Evolutionary conservation across 1,140 invertebrate species (phyloP).

Genomic region (Pseudachorutes palmiensis): DNA sequence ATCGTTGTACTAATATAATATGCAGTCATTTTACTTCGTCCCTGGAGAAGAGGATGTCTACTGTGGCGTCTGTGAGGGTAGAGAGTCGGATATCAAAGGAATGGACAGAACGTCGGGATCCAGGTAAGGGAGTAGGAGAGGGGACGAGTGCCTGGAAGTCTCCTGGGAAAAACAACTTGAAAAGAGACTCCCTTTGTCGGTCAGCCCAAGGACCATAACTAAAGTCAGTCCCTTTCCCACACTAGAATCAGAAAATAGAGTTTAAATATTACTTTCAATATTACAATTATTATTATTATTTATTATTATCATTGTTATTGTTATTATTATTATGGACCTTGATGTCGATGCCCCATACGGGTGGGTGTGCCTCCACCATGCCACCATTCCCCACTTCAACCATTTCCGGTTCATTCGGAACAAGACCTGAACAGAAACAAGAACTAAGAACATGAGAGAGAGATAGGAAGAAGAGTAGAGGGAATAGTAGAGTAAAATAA

Average conservation of each 20-base stretch:
- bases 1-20: too few species aligned
- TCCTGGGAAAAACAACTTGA: conserved; percentile 92
- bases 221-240: conserved; percentile 93
- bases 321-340: too few species aligned
- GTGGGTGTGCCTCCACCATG: conserved; percentile 79
- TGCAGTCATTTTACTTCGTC: conserved; percentile 66
- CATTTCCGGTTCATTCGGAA: conserved; percentile 79
- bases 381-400: conserved; percentile 87
- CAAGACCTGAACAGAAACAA: conserved; percentile 52
- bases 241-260: conserved; percentile 44
- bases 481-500: conserved; percentile 10
- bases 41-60: conserved; percentile 93
- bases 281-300: too few species aligned
- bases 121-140: conserved; percentile 68
- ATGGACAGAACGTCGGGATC: conserved; percentile 77
- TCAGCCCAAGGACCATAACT: conserved; percentile 98
- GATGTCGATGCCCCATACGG: conserved; percentile 89
- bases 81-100: conserved; percentile 86
- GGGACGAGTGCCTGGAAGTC: conserved; percentile 59
- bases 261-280: too few species aligned
- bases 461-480: background rate
- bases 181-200: conserved; percentile 86
- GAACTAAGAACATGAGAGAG: conserved; percentile 13
- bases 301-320: too few species aligned
- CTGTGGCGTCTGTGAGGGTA: conserved; percentile 81